Evolutionary conservation across 2,113 vertebrate species (phyloP).

Genomic region (Pristiophorus japonicus): DNA sequence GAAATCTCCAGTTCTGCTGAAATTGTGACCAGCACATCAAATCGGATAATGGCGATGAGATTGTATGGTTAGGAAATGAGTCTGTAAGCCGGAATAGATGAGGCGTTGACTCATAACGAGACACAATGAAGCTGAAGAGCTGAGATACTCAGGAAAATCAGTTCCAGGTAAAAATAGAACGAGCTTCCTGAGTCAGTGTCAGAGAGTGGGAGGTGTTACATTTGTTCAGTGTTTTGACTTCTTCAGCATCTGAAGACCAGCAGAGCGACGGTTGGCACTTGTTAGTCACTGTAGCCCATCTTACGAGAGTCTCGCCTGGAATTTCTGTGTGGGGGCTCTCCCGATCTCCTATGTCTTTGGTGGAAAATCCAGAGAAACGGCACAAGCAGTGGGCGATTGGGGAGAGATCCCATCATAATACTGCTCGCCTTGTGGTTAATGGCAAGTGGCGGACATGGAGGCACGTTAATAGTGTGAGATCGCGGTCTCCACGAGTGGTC

Average conservation of each 20-base stretch:
- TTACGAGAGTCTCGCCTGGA: no score
- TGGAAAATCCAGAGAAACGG: no score
- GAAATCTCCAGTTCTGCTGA: neutral
- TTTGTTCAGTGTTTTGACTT: neutral
- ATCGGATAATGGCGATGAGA: neutral
- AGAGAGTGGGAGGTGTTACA: neutral
- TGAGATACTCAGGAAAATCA: neutral
- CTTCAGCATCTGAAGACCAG: neutral
- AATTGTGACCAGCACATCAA: neutral
- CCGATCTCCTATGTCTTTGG: no score
- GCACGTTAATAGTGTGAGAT: no score
- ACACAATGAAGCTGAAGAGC: neutral
- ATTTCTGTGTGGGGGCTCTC: no score
- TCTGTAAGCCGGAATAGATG: neutral
- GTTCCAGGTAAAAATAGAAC: no score
- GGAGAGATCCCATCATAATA: no score
- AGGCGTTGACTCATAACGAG: neutral
- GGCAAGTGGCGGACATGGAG: no score
- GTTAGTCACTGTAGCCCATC: no score
- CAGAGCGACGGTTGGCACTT: neutral
- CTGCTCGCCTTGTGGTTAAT: no score
- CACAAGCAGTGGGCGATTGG: no score
- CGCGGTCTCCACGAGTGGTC: no score
- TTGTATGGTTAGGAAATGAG: neutral
- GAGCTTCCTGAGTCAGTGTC: neutral